Evolutionary conservation across 2,888 invertebrate genomes (phyloP), one percentile per base, ranked within the genome.

Genomic region (Tetrapedia diversipes): DNA sequence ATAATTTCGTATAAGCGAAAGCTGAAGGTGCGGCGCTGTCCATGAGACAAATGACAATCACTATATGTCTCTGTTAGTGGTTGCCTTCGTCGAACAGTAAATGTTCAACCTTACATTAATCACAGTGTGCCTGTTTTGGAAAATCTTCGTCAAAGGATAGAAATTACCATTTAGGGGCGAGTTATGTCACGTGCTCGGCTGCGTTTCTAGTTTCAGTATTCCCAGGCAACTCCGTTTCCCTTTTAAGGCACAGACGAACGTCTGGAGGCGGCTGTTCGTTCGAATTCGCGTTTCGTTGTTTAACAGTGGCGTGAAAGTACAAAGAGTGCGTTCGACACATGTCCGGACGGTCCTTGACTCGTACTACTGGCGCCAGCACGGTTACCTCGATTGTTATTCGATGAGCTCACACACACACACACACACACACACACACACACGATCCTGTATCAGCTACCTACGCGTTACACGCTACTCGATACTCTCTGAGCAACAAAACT

Each of bases 91-190:
- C 16, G 29, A 43, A 43, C 37, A 49, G 32, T 24, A 24, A 57
- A 61, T 47, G 34, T 70, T 47, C n/a, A n/a, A n/a, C n/a, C n/a
- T n/a, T n/a, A n/a, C n/a, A n/a, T n/a, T n/a, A n/a, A n/a, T n/a
- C n/a, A 32, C 39, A 11, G 7, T 10, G 10, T 54, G n/a, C n/a
- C 14, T n/a, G 4, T 16, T 7, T 14, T 47, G n/a, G 54, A 54
- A 53, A 54, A 69, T 68, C 47, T 39, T 60, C 34, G 61, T 14
- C 32, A 4, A 24, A 27, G 8, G 19, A 16, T 19, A 41, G 47
- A 41, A 27, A 68, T 73, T 64, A 71, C 37, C 64, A 71, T 71
- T 64, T 71, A 64, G 51, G 45, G 24, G 8, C 39, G 39, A 24
- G 6, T 11, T 32, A 14, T 24, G 11, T 39, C 22, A 10, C 41